Evolutionary conservation across 2,113 vertebrate species (phyloP).

Genomic region (Thamnaconus septentrionalis): DNA sequence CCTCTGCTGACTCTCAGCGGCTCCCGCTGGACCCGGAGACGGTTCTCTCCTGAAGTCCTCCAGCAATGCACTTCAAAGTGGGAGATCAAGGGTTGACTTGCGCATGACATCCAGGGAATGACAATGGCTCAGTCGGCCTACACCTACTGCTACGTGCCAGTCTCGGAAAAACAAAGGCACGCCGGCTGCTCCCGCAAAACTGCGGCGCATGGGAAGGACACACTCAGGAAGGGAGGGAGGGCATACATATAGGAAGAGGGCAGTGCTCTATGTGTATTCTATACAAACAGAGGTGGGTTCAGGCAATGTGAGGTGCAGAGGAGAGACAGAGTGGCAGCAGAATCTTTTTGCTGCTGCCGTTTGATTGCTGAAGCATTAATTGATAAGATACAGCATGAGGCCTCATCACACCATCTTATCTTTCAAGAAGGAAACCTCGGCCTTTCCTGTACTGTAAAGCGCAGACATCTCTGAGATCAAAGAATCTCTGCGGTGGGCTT

Average conservation of each 20-base stretch:
- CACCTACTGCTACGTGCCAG: conserved; percentile 58
- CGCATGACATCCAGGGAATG: conserved; percentile 76
- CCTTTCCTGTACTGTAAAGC: conserved; percentile 59
- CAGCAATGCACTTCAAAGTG: conserved; percentile 75
- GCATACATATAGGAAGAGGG: conserved; percentile 68
- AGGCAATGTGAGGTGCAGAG: conserved; percentile 34
- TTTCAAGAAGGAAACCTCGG: conserved; percentile 50
- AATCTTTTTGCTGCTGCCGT: conserved; percentile 44
- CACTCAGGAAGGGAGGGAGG: conserved; percentile 41
- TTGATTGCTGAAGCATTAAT: conserved; percentile 69
- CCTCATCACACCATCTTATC: conserved; percentile 52
- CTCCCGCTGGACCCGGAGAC: background rate
- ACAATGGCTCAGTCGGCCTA: conserved; percentile 74
- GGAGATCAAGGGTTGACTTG: conserved; percentile 76
- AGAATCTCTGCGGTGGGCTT: conserved; percentile 52
- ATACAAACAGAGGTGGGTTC: conserved; percentile 42
- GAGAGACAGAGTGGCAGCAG: conserved; percentile 51
- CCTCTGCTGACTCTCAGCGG: conserved; percentile 65
- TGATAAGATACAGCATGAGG: conserved; percentile 65
- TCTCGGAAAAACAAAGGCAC: conserved; percentile 63
- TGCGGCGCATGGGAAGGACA: conserved; percentile 54
- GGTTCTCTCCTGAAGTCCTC: conserved; percentile 17
- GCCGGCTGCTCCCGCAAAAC: conserved; percentile 56
- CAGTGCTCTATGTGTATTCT: conserved; percentile 65
- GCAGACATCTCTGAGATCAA: conserved; percentile 63